Conservation (phyloP, 1,140 invertebrate species). For the Trigoniulus corallinus region DNA sequence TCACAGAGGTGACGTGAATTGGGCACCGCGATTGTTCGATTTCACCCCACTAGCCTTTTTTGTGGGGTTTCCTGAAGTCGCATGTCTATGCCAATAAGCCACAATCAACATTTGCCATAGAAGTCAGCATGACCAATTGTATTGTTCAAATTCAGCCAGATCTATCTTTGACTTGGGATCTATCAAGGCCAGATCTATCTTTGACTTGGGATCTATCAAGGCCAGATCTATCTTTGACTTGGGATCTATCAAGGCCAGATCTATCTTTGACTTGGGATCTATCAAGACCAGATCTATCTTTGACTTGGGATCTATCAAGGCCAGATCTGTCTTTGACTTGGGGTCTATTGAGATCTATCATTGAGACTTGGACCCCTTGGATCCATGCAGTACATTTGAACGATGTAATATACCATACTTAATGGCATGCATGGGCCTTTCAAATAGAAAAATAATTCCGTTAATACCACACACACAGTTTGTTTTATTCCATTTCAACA, state of each 20-base stretch:
- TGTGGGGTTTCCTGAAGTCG: background rate
- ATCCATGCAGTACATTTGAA: background rate
- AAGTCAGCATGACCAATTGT: background rate
- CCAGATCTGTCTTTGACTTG: too few species aligned
- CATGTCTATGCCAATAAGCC: background rate
- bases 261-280: too few species aligned
- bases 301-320: too few species aligned
- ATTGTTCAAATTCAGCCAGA: background rate
- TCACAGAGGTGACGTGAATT: too few species aligned
- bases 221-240: too few species aligned
- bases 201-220: too few species aligned
- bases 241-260: too few species aligned
- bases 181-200: too few species aligned
- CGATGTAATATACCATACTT: background rate
- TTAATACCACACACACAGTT: background rate
- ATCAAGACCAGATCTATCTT: too few species aligned
- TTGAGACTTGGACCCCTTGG: background rate
- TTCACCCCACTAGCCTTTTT: too few species aligned
- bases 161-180: too few species aligned
- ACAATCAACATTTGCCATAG: background rate
- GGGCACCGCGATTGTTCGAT: too few species aligned
- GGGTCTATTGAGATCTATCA: background rate
- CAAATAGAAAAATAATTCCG: background rate
- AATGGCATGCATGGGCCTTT: background rate
- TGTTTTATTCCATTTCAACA: background rate